Conservation (phyloP, 1,140 invertebrate species). For the Conus betulinus region DNA sequence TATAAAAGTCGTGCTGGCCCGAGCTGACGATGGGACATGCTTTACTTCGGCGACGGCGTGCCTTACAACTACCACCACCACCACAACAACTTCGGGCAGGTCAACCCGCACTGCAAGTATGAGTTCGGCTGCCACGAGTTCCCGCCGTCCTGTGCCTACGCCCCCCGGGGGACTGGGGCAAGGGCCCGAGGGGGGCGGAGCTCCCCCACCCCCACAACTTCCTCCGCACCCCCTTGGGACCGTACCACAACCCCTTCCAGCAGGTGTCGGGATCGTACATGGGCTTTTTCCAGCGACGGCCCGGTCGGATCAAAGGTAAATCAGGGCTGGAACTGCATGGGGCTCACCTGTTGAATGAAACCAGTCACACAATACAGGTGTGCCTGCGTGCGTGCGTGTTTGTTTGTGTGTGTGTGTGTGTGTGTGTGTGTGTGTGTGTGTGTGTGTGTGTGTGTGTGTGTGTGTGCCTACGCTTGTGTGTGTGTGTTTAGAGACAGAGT, state of each 20-base stretch:
- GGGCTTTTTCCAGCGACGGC: constrained; percentile 38
- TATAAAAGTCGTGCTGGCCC: constrained; percentile 26
- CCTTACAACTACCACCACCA: constrained; percentile 38
- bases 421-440: neutral
- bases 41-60: constrained; percentile 46
- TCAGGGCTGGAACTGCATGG: neutral
- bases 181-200: constrained; percentile 25
- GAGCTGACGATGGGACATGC: constrained; percentile 44
- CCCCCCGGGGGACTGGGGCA: constrained; percentile 15
- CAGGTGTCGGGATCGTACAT: constrained; percentile 31
- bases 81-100: constrained; percentile 31
- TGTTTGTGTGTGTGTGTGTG: neutral
- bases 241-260: constrained; percentile 36
- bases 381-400: neutral
- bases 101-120: constrained; percentile 43
- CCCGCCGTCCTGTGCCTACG: constrained; percentile 42
- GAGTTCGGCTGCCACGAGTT: constrained; percentile 40
- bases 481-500: neutral
- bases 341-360: neutral
- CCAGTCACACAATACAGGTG: too few species aligned
- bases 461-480: too few species aligned
- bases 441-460: too few species aligned
- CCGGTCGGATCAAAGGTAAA: constrained; percentile 44
- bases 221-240: constrained; percentile 27
- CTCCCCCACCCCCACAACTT: neutral